Evolutionary conservation across 2,797 vertebrate species (phyloP), one percentile per base, ranked within the genome.

Genomic region (Betta splendens): DNA sequence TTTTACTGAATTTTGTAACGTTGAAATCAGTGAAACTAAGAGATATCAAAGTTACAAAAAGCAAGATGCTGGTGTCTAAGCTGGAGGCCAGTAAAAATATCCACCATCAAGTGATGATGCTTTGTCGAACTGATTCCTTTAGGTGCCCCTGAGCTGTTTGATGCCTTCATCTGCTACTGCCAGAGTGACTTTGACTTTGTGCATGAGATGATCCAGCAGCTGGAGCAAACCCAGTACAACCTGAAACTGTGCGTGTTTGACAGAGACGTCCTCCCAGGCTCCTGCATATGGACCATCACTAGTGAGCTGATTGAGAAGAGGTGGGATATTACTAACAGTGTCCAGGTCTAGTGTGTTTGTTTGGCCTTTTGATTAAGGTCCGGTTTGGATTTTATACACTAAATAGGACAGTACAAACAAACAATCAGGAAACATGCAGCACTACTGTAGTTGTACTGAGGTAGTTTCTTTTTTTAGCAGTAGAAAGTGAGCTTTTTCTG

Each of bases 91-190:
- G n/a, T n/a, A n/a, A n/a, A n/a, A n/a, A n/a, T n/a, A n/a, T n/a
- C n/a, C n/a, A n/a, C n/a, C n/a, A n/a, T n/a, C n/a, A n/a, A n/a
- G n/a, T n/a, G n/a, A n/a, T n/a, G n/a, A n/a, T n/a, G n/a, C n/a
- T n/a, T n/a, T n/a, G n/a, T n/a, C 1, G 1, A 2, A 8, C 5
- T 43, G 18, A 31, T 17, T 40, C 67, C 20, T 87, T 90, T 92
- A 77, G 87, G 82, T 0, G 26, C 67, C n/a, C 94, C 95, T 0
- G 97, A 99, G 85, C 40, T 79, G 53, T 99, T 99, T 5, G 96
- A 99, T 35, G 98, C 98, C 58, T 99, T 99, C 86, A 98, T 99
- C 87, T 99, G 98, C 87, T 99, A 98, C 91, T 98, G 96, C 86
- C 82, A 93, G 56, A 93, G 84, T 0, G 98, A 99, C 86, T 91